phyloP scores from a whole-genome alignment of 2,888 invertebrate species.

The Trichopria drosophilae region DNA sequence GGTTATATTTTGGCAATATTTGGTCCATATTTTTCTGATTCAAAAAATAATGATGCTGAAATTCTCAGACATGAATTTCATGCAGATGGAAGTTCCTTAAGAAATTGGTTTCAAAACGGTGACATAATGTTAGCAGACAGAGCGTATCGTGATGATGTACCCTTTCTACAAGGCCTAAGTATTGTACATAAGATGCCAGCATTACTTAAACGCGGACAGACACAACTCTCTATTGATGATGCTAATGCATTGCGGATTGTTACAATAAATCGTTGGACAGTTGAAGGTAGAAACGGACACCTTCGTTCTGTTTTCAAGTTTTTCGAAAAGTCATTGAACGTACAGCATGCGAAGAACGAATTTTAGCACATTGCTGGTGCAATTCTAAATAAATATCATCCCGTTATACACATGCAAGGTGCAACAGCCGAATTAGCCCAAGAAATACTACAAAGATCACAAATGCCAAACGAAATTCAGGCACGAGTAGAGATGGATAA shows the following conservation, averaged over 20 bases:
- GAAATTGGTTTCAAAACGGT: too few species aligned
- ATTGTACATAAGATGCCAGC: too few species aligned
- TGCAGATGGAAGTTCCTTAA: background rate
- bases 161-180: conserved; percentile 5
- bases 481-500: conserved; percentile 19
- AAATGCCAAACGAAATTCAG: conserved; percentile 13
- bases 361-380: conserved; percentile 14
- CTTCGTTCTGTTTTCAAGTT: conserved; percentile 24
- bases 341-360: conserved; percentile 8
- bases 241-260: conserved; percentile 19
- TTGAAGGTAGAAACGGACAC: too few species aligned
- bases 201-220: conserved; percentile 4
- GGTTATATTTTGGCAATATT: too few species aligned
- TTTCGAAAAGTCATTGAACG: too few species aligned
- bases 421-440: conserved; percentile 16
- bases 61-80: conserved; percentile 15
- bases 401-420: conserved; percentile 9
- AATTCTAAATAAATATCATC: conserved; percentile 18
- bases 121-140: conserved; percentile 18
- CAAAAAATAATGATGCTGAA: too few species aligned
- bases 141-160: conserved; percentile 13
- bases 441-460: conserved; percentile 8
- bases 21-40: too few species aligned
- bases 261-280: conserved; percentile 15
- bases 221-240: too few species aligned